Base-by-base conservation (phyloP, 2,888 invertebrate species). In the Notocelia uddmanniana region DNA sequence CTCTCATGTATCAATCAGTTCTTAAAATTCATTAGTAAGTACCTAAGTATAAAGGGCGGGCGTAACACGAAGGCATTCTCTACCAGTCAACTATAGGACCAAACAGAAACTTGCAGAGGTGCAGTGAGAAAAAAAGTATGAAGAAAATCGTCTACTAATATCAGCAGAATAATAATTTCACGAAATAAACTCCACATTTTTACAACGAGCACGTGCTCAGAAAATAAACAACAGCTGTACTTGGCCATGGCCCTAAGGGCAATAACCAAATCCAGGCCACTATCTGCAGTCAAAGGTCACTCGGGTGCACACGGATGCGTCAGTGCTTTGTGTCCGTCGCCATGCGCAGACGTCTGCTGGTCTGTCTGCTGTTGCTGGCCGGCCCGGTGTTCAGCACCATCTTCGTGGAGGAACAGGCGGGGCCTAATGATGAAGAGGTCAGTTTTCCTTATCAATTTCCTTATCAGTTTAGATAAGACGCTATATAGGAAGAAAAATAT, bases 391-490 rank as follows among this genome's bases (percentile, higher is more conserved):
- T 75, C 48, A 81, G 85, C 59, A 89, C 90, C 3, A 85, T 90
- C 72, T 91, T 84, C 77, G 74, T 88, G 77, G 89, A 90, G 74
- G 76, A 86, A n/a, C 45, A 8, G 23, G 83, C 84, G 57, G 71
- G 81, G 1, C 87, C 87, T 55, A 85, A 87, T 1, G 41, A 48
- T 10, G 88, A 89, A 70, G 88, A 91, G 90, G 91, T 91, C 76
- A 84, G 89, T 85, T n/a, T 45, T 34, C 21, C 10, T 45, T 48
- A 60, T 60, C 45, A 5, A n/a, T n/a, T 45, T 34, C 21, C 10
- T 45, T 48, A 60, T 60, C 45, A 5, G n/a, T 60, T 59, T 10
- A 45, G 60, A 15, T 55, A 41, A 23, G 19, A 23, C 3, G 21
- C 0, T 31, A 19, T 57, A 31, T 10, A 34, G 10, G 11, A 26